Evolutionary conservation across 2,113 vertebrate species (phyloP).

Genomic region (Brienomyrus brachyistius): DNA sequence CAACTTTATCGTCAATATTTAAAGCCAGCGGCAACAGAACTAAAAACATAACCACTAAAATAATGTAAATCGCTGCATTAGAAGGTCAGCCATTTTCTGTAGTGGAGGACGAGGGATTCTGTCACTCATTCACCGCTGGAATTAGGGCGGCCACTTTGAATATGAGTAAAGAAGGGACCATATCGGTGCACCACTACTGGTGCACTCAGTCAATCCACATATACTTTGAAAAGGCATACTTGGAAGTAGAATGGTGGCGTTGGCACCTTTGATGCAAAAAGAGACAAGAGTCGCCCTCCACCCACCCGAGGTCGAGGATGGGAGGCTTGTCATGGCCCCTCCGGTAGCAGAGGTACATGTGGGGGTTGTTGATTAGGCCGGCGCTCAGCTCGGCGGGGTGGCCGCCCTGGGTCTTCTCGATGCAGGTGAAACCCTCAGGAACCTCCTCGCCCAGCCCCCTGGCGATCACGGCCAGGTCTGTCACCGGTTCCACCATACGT

Average conservation of each 20-base stretch:
- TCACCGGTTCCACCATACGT: slow-evolving; percentile 73
- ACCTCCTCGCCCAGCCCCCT: slow-evolving; percentile 83
- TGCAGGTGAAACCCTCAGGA: slow-evolving; percentile 91
- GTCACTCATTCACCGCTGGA: neutral
- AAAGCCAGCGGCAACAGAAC: neutral
- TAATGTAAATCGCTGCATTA: neutral
- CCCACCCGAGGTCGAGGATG: slow-evolving; percentile 79
- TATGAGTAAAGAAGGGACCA: neutral
- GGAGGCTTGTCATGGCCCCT: slow-evolving; percentile 79
- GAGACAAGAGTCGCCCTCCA: neutral
- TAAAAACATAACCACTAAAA: neutral
- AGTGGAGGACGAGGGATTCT: neutral
- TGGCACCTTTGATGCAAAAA: neutral
- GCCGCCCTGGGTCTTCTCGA: slow-evolving; percentile 74
- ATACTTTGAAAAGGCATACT: neutral
- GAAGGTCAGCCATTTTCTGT: neutral
- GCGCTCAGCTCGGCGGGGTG: slow-evolving; percentile 82
- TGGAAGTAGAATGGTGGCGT: neutral
- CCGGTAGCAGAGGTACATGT: slow-evolving; percentile 85
- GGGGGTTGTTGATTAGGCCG: slow-evolving; percentile 82
- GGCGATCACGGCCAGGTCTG: slow-evolving; percentile 80
- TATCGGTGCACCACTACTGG: neutral
- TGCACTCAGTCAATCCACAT: neutral
- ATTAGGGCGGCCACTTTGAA: no score
- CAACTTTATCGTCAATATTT: neutral